These are phyloP conservation scores for Bembecia ichneumoniformis DNA, from an alignment of 2,888 invertebrate genomes.

Conservation along the genomic window DNA sequence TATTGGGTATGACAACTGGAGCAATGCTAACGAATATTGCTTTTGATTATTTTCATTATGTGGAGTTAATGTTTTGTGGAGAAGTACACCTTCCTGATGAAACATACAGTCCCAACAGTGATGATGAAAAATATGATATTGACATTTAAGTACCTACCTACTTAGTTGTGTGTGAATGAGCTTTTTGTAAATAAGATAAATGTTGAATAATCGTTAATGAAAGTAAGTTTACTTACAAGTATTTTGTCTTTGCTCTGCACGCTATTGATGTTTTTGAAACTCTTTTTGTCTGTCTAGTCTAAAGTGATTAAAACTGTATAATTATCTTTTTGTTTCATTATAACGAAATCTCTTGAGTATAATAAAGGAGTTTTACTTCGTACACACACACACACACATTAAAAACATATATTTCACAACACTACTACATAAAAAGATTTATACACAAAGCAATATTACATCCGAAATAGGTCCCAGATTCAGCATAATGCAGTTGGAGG, in stretches of 20 bases:
- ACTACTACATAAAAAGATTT: no score
- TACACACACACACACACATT: no score
- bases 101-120: conserved; percentile 60
- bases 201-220: conserved; percentile 20
- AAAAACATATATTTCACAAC: no score
- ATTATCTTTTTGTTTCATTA: no score
- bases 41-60: conserved; percentile 74
- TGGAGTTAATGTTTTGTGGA: conserved; percentile 73
- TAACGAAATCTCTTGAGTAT: no score
- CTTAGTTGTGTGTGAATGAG: conserved; percentile 5
- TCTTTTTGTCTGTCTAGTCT: conserved; percentile 11
- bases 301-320: background rate
- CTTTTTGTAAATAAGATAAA: conserved; percentile 12
- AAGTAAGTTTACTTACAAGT: conserved; percentile 1
- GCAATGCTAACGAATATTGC: conserved; percentile 76
- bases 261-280: conserved; percentile 2
- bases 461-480: no score
- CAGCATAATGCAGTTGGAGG: no score
- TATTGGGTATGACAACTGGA: conserved; percentile 80
- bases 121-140: conserved; percentile 70
- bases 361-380: no score
- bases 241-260: background rate
- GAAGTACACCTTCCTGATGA: conserved; percentile 64
- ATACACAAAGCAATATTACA: no score
- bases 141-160: conserved; percentile 35